phyloP scores from a whole-genome alignment of 2,888 invertebrate species.

The Zhuqinia jingwanae region DNA sequence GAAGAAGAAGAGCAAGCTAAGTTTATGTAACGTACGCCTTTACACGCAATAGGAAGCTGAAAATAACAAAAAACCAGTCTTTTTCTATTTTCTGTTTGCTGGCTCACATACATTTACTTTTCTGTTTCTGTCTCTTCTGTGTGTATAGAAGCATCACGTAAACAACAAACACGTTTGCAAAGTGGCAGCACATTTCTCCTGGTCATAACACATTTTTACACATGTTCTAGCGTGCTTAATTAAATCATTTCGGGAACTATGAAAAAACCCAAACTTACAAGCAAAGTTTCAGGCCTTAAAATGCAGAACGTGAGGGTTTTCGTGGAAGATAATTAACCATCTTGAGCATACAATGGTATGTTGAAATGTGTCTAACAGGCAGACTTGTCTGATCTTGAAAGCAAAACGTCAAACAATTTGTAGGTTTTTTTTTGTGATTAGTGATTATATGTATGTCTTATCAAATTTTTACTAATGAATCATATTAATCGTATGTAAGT shows the following conservation, averaged over 20 bases:
- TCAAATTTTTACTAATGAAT: no score
- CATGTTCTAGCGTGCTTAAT: slow-evolving; percentile 33
- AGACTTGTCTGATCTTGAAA: no score
- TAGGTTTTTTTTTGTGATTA: no score
- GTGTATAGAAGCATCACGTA: neutral
- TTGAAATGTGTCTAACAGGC: no score
- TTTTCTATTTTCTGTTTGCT: slow-evolving; percentile 29
- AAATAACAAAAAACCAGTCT: slow-evolving; percentile 59
- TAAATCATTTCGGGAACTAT: slow-evolving; percentile 37
- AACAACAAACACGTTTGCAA: slow-evolving; percentile 13
- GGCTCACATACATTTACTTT: neutral
- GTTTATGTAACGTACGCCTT: slow-evolving; percentile 3
- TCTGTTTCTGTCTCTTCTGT: slow-evolving; percentile 2
- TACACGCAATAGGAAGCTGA: slow-evolving; percentile 43
- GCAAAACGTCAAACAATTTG: no score
- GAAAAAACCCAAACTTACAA: no score
- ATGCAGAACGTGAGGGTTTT: neutral
- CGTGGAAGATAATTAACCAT: no score
- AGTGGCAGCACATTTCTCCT: slow-evolving; percentile 26
- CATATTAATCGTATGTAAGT: no score
- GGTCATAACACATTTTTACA: slow-evolving; percentile 13
- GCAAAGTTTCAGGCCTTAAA: neutral
- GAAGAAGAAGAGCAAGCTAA: slow-evolving; percentile 47
- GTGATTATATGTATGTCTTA: no score
- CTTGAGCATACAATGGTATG: no score